phyloP scores from a whole-genome alignment of 2,113 vertebrate genomes.

The Entelurus aequoreus region DNA sequence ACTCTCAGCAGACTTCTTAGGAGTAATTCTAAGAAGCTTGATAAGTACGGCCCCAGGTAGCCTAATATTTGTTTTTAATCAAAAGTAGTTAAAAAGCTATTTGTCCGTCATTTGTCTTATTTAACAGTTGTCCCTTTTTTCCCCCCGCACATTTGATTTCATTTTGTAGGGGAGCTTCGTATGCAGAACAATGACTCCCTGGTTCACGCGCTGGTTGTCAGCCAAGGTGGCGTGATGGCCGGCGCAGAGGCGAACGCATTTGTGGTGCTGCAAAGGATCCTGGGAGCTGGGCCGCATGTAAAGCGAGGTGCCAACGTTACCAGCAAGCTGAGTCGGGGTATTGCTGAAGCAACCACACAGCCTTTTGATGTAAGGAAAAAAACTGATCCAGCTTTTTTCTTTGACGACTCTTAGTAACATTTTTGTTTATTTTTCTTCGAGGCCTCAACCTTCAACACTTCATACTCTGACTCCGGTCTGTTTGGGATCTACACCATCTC shows the following conservation, averaged over 20 bases:
- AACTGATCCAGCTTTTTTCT: conserved; percentile 18
- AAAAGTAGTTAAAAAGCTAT: too few species aligned
- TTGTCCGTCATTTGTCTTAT: too few species aligned
- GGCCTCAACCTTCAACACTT: conserved; percentile 84
- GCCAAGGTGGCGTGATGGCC: conserved; percentile 76
- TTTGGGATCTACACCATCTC: conserved; percentile 88
- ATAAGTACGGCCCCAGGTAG: too few species aligned
- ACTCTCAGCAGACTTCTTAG: too few species aligned
- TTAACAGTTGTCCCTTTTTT: not conserved
- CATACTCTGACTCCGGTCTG: conserved; percentile 88
- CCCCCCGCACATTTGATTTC: too few species aligned
- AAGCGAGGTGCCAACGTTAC: conserved; percentile 80
- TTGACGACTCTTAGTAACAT: not conserved
- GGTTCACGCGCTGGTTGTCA: conserved; percentile 81
- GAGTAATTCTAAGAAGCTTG: too few species aligned
- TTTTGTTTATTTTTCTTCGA: conserved; percentile 42
- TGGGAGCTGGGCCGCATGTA: conserved; percentile 83
- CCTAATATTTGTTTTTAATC: too few species aligned
- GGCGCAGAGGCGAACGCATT: conserved; percentile 79
- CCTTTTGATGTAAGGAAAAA: conserved; percentile 85
- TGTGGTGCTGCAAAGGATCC: conserved; percentile 81
- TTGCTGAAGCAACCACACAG: conserved; percentile 76
- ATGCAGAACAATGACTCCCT: conserved; percentile 76
- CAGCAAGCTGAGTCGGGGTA: conserved; percentile 77
- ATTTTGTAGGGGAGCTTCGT: conserved; percentile 71